Evolutionary conservation across 2,888 invertebrate species (phyloP), one percentile per base, ranked within the genome.

Genomic region (Pterostichus madidus): DNA sequence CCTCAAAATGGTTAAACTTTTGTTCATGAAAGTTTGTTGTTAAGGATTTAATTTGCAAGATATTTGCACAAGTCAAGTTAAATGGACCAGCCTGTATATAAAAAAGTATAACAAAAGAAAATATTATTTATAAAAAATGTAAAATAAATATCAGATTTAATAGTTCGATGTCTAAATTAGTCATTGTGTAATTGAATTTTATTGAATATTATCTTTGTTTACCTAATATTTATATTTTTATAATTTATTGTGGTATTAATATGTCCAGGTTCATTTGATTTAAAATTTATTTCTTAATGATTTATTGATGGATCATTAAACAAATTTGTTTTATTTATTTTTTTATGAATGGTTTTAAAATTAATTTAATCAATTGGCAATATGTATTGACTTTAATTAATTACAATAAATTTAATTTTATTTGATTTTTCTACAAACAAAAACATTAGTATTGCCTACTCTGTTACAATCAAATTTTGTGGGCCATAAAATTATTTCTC

Each of bases 261-360:
- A 64, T 13, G 64, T 39, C 64, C 7, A 64, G 17, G 13, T 64
- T 64, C 64, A 64, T 64, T 64, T 64, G 44, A 44, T 71, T 44
- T 71, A 39, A 71, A 71, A 71, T 71, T 71, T 39, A 71, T 71
- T 71, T 71, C 13, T 44, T 64, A 71, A 71, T 71, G 68, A 71
- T 71, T 71, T 71, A 71, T 71, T 71, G 68, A 71, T 71, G 17
- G 44, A 71, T 71, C 68, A 71, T 71, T 71, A 71, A 71, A 71
- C 68, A 71, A 71, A 39, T 71, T 71, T 71, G 68, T 71, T 71
- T 71, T 71, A 71, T 71, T 71, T 71, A 71, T 11, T 71, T 71
- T 61, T 71, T 71, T 71, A 71, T 71, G 68, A 71, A 71, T 71
- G 68, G 68, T 71, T 71, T 71, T 71, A 32, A 61, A 64, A 64